Percentiles rank a stretch among this genome's conserved stretches.
Conservation (phyloP, 2,888 invertebrate species). For the Acrobeloides nanus region DNA sequence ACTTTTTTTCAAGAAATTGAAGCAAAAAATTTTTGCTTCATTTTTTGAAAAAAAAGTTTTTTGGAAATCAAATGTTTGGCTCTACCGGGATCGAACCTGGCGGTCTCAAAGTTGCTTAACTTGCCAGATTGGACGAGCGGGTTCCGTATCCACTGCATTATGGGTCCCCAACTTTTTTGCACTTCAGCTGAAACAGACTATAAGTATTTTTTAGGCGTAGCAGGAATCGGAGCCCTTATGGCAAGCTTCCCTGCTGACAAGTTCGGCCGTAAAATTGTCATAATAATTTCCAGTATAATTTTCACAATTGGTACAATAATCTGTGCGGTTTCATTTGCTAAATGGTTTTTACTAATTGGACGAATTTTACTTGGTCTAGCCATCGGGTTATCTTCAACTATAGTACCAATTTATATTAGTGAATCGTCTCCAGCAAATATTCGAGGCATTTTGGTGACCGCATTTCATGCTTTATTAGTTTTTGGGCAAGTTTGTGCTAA, state of each 20-base stretch:
- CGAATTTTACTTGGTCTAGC: slow-evolving; percentile 45
- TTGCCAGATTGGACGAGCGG: too few relatives aligned
- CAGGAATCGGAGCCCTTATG: slow-evolving; percentile 24
- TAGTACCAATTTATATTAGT: slow-evolving; percentile 61
- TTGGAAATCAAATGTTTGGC: too few relatives aligned
- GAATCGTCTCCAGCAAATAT: slow-evolving; percentile 59
- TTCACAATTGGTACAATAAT: slow-evolving; percentile 59
- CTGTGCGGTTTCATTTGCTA: slow-evolving; percentile 39
- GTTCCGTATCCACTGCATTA: too few relatives aligned
- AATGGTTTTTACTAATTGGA: slow-evolving; percentile 33
- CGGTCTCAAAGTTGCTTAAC: too few relatives aligned
- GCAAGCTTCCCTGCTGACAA: slow-evolving; percentile 57
- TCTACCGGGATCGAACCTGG: too few relatives aligned
- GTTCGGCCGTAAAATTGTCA: slow-evolving; percentile 59
- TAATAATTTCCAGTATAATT: slow-evolving; percentile 57
- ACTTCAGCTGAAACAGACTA: too few relatives aligned
- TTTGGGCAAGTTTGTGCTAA: slow-evolving; percentile 60
- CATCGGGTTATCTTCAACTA: slow-evolving; percentile 55
- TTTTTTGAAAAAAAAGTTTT: too few relatives aligned
- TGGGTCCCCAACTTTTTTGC: too few relatives aligned
- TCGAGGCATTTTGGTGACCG: slow-evolving; percentile 58
- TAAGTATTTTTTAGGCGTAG: slow-evolving; percentile 17
- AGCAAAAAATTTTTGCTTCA: too few relatives aligned
- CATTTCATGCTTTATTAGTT: slow-evolving; percentile 59
- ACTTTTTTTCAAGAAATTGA: too few relatives aligned